Evolutionary conservation across 2,888 invertebrate species (phyloP).

Genomic region (Amblyteles armatorius): DNA sequence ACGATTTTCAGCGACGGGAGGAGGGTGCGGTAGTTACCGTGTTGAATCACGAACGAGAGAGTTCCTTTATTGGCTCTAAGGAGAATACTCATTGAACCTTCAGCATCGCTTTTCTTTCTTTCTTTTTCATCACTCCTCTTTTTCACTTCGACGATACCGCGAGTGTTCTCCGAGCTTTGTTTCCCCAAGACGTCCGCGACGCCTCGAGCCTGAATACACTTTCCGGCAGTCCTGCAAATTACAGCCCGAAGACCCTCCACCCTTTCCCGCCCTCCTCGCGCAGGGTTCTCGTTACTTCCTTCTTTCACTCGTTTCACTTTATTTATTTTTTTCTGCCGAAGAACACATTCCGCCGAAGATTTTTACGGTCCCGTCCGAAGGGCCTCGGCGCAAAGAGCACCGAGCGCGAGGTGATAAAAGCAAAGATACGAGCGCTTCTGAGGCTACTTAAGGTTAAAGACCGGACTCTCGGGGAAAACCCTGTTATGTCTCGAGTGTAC

Average conservation of each 20-base stretch:
- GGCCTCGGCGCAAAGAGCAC: slow-evolving; percentile 51
- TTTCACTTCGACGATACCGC: slow-evolving; percentile 41
- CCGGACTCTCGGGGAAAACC: slow-evolving; percentile 27
- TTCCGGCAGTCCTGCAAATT: slow-evolving; percentile 54
- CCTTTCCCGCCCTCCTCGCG: neutral
- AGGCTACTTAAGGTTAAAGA: slow-evolving; percentile 52
- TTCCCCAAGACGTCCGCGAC: slow-evolving; percentile 3
- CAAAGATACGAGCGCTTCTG: slow-evolving; percentile 54
- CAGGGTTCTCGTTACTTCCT: slow-evolving; percentile 28
- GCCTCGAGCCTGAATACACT: slow-evolving; percentile 46
- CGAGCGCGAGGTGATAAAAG: slow-evolving; percentile 62
- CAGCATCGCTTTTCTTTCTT: slow-evolving; percentile 80
- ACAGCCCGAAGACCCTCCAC: slow-evolving; percentile 25
- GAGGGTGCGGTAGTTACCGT: slow-evolving; percentile 64
- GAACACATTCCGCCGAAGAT: slow-evolving; percentile 48
- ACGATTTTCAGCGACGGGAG: slow-evolving; percentile 79
- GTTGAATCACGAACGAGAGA: slow-evolving; percentile 72
- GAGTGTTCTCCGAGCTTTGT: slow-evolving; percentile 44
- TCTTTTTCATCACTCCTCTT: slow-evolving; percentile 38
- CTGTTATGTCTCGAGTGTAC: slow-evolving; percentile 32
- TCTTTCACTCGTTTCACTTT: slow-evolving; percentile 71
- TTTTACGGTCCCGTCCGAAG: slow-evolving; percentile 55
- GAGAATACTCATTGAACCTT: slow-evolving; percentile 84
- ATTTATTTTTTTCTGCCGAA: slow-evolving; percentile 69
- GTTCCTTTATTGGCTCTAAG: slow-evolving; percentile 82